A percentile compares a stretch with the other conserved stretches of the same genome.
These are phyloP conservation scores for Equus przewalskii DNA, from an alignment of 2,113 vertebrate species.

Conservation along the genomic window DNA sequence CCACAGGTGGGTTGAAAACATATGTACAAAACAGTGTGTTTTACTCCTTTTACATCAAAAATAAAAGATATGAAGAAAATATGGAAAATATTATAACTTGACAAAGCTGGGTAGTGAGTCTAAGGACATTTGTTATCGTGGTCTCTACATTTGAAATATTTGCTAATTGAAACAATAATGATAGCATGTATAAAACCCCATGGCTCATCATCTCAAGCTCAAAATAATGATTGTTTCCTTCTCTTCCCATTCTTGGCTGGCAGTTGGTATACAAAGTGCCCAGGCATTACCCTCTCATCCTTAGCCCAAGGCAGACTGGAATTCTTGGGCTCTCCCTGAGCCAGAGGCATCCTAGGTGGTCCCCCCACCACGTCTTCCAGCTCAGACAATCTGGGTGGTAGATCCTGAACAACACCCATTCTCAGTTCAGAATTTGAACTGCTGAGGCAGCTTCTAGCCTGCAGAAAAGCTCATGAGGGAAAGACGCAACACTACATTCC, in stretches of 20 bases:
- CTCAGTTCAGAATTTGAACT: neutral
- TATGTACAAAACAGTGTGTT: neutral
- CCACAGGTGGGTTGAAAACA: neutral
- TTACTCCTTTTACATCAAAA: conserved; percentile 4
- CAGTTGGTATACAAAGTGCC: neutral
- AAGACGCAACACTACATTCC: neutral
- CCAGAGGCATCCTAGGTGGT: conserved; percentile 65
- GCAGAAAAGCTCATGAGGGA: neutral
- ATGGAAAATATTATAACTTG: neutral
- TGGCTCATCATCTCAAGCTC: conserved; percentile 10
- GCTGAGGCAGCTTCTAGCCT: conserved; percentile 16
- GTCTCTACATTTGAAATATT: neutral
- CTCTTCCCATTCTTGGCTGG: conserved; percentile 37
- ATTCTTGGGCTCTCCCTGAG: conserved; percentile 17
- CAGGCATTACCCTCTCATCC: conserved; percentile 30
- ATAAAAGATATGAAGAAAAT: conserved; percentile 17
- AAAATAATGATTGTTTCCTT: conserved; percentile 27
- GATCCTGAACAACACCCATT: conserved; percentile 3
- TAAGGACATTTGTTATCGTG: neutral
- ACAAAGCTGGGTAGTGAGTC: neutral
- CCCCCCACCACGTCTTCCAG: neutral
- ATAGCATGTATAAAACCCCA: neutral
- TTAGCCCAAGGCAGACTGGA: conserved; percentile 60
- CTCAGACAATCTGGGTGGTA: conserved; percentile 66
- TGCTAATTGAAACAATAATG: conserved; percentile 24